Conservation (phyloP, 1,140 invertebrate genomes). For the Frieseomelitta varia region DNA sequence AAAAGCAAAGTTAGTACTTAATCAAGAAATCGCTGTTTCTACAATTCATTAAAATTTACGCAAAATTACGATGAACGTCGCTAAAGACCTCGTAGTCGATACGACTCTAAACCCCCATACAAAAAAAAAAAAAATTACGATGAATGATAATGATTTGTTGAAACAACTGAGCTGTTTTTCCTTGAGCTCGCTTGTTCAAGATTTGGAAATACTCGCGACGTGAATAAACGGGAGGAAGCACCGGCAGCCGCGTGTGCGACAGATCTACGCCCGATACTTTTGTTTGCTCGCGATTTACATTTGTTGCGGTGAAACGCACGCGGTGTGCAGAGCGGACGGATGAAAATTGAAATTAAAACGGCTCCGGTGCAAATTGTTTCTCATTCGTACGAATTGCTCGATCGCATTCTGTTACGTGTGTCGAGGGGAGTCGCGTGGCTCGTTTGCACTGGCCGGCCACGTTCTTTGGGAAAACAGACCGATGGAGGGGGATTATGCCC, state of each 20-base stretch:
- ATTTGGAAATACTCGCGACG: not conserved
- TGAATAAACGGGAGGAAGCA: slow-evolving; percentile 12
- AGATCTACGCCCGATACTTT: slow-evolving; percentile 34
- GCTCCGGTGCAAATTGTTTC: slow-evolving; percentile 56
- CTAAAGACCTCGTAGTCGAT: too few species aligned
- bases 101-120: too few species aligned
- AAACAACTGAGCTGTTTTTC: not conserved
- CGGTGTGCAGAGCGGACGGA: slow-evolving; percentile 41
- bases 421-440: not conserved
- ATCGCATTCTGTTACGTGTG: not conserved
- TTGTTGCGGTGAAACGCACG: slow-evolving; percentile 19
- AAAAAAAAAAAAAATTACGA: too few species aligned
- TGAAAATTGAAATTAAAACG: slow-evolving; percentile 68
- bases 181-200: not conserved
- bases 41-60: too few species aligned
- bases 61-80: too few species aligned
- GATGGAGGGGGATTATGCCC: slow-evolving; percentile 6
- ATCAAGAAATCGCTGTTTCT: too few species aligned
- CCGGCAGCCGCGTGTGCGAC: slow-evolving; percentile 15
- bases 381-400: slow-evolving; percentile 47
- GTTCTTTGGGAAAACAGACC: slow-evolving; percentile 25
- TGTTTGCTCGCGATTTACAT: slow-evolving; percentile 63
- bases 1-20: too few species aligned
- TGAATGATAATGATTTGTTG: not conserved
- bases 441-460: slow-evolving; percentile 22